Base-by-base conservation (phyloP, 2,113 vertebrate species). In the Polyodon spathula region DNA sequence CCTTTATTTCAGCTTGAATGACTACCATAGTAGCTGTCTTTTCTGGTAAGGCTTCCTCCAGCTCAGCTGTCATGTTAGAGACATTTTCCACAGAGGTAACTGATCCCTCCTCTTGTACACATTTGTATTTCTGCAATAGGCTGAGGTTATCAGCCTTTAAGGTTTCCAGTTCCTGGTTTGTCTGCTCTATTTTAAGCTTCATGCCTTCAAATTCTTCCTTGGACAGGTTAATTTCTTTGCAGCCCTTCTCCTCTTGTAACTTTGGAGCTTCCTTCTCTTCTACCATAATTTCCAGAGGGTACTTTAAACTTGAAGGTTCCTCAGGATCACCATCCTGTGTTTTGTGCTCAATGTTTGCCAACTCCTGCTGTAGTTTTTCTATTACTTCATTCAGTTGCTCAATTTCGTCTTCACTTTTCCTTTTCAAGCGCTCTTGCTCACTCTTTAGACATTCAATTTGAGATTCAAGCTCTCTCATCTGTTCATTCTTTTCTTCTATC, bases 331-430 rank as follows among this genome's bases (percentile, higher is more conserved):
- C 81, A 56, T 70, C 48, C 8, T 78, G 67, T 4, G 69, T 15
- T 40, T 91, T 90, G 61, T 81, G 87, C 63, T 88, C 91, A 27
- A 92, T 95, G 67, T 78, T 82, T 58, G 84, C 70, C 59, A 98
- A 78, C 59, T 97, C 93, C 68, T 93, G 88, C 67, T 99, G 95
- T 59, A 98, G 89, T 64, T 88, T 94, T 43, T 96, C 94, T 60
- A 98, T 97, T 15, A 99, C 92, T 38, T 91, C 90, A 73, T 92
- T 89, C 54, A 98, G 73, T 59, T 97, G 92, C 16, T 97, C 92
- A 0, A 91, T 62, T 75, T 99, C 94, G 43, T 95, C 92, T 61
- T 93, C 73, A 0, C 74, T 86, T 38, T 86, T 86, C 73, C 76
- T 90, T 73, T 89, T 97, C 56, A 93, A 10, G 41, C 75, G 72